Percentiles rank a stretch among this genome's conserved stretches.
These are phyloP conservation scores for Cotesia glomerata DNA, from an alignment of 1,140 invertebrate species.

Conservation along the genomic window DNA sequence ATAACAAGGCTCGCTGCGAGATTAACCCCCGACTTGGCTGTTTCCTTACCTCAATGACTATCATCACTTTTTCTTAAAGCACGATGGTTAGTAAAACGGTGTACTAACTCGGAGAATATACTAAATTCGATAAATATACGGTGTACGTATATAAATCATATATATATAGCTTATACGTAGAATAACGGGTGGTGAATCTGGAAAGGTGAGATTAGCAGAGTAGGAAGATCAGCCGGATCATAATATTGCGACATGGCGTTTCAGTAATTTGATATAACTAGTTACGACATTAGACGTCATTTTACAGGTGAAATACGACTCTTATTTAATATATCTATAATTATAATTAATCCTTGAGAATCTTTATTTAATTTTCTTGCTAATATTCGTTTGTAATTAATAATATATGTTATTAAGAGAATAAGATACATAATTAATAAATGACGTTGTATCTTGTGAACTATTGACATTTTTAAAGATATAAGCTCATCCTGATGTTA, in stretches of 20 bases:
- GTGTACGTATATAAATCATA: background rate
- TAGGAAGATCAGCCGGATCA: conserved; percentile 7
- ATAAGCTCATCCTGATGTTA: too few relatives aligned
- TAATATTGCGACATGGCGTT: conserved; percentile 4
- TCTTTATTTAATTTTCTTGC: too few relatives aligned
- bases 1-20: conserved; percentile 9
- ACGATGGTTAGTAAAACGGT: background rate
- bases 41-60: background rate
- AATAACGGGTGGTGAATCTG: conserved; percentile 3
- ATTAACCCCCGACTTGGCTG: conserved; percentile 6
- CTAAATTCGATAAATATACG: background rate
- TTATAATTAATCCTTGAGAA: background rate
- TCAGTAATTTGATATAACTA: conserved; percentile 12
- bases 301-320: background rate
- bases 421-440: too few relatives aligned
- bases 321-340: background rate
- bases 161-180: background rate
- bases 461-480: too few relatives aligned
- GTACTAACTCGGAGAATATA: background rate
- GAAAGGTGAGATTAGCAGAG: background rate
- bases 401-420: too few relatives aligned
- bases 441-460: too few relatives aligned
- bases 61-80: background rate
- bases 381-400: too few relatives aligned
- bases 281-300: conserved; percentile 8